Evolutionary conservation across 2,113 vertebrate genomes (phyloP), one percentile per base, ranked within the genome.

Genomic region (Psephotus haematonotus): DNA sequence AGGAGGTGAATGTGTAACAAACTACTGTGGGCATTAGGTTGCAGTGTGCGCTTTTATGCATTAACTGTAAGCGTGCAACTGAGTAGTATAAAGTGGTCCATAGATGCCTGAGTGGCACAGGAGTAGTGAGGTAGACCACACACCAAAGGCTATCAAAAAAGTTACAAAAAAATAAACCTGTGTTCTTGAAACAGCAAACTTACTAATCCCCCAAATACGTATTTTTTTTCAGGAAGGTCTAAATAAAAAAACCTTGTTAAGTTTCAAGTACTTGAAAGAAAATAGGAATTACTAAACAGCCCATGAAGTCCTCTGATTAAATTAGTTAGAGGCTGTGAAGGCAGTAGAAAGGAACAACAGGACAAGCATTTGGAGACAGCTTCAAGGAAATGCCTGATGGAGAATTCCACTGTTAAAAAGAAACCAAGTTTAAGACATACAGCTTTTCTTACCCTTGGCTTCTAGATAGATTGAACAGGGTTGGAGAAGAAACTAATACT

Each of bases 11-110:
- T 7, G 17, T 1, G 0, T 69, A 50, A 47, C 23, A 33, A 52
- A 27, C 17, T 15, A 7, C 28, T 44, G 13, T 39, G 19, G 13
- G 25, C 37, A 3, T 6, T 25, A 10, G n/a, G 31, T 29, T 85
- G 67, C n/a, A 55, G 39, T 27, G 50, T 9, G 31, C 65, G 28
- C 43, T 31, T 64, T 8, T 33, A 15, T 60, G 16, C 17, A 4
- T 71, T 37, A 50, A 46, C 5, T 63, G 12, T 37, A 59, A 22
- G 14, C 11, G 10, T 18, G 35, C 28, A 46, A 0, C 1, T 17
- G 49, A 25, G 27, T 39, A 13, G 4, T 15, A 22, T 8, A 33
- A 16, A 25, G 13, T 75, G n/a, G 33, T 18, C 49, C 7, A 3
- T 8, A 23, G 53, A 7, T 33, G 53, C 59, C 23, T 20, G 3